Conservation (phyloP, 2,888 invertebrate species). For the Stenoptilia bipunctidactyla region DNA sequence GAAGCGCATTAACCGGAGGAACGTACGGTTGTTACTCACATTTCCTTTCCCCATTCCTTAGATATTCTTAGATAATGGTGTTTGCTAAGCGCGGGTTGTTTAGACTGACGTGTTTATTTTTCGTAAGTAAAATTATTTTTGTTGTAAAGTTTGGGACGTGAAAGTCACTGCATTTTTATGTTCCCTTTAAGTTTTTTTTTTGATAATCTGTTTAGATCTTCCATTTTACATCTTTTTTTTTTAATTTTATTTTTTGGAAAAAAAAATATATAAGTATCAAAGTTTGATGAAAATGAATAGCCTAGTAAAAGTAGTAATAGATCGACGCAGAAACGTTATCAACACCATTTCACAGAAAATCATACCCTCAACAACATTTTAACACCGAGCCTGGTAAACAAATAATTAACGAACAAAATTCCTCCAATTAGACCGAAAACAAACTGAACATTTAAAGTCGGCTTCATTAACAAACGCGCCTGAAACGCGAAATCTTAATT, state of each 20-base stretch:
- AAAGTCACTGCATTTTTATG: too few species aligned
- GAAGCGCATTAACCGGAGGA: conserved; percentile 20
- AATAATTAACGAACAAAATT: background rate
- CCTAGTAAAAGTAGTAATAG: too few species aligned
- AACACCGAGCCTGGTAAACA: background rate
- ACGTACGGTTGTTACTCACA: conserved; percentile 6
- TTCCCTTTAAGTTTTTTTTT: too few species aligned
- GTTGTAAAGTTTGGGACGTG: too few species aligned
- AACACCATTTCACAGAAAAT: too few species aligned
- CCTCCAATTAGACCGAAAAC: background rate
- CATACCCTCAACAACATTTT: too few species aligned
- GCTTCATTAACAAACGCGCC: background rate
- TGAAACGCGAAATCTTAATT: background rate
- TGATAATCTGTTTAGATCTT: too few species aligned
- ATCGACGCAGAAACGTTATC: too few species aligned
- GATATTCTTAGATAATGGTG: conserved; percentile 8
- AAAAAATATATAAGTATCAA: too few species aligned
- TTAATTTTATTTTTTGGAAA: too few species aligned
- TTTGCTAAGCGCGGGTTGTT: conserved; percentile 11
- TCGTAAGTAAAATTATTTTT: background rate
- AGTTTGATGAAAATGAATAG: too few species aligned
- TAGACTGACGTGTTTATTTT: conserved; percentile 1
- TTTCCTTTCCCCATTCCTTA: conserved; percentile 11
- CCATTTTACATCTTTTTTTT: too few species aligned
- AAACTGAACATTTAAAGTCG: background rate